These are phyloP conservation scores for Whitmania pigra DNA, from an alignment of 1,140 invertebrate genomes.

Conservation along the genomic window DNA sequence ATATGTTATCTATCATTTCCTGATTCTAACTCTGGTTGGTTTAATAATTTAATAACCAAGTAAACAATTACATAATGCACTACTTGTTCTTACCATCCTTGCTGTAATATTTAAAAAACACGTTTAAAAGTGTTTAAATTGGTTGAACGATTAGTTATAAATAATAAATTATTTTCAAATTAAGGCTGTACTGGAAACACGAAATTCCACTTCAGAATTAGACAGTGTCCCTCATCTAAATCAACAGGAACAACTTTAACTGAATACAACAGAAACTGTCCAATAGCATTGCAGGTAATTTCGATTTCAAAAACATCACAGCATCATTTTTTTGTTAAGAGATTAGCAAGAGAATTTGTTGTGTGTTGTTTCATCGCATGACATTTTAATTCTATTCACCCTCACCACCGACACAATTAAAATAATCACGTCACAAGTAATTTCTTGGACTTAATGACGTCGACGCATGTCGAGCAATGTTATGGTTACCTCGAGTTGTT, in stretches of 20 bases:
- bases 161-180: constrained; percentile 13
- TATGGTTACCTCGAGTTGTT: constrained; percentile 11
- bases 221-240: constrained; percentile 46
- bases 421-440: not conserved
- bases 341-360: too few species aligned
- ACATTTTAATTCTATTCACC: too few species aligned
- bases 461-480: not conserved
- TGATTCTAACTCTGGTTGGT: constrained; percentile 73
- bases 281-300: constrained; percentile 39
- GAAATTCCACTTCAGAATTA: constrained; percentile 80
- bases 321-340: not conserved
- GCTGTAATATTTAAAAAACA: not conserved
- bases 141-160: not conserved
- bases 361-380: too few species aligned
- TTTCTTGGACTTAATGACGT: not conserved
- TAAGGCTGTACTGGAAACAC: constrained; percentile 91
- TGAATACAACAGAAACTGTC: constrained; percentile 45
- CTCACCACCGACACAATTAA: not conserved
- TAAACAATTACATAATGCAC: not conserved
- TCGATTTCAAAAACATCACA: not conserved
- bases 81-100: not conserved
- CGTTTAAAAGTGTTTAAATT: constrained; percentile 11
- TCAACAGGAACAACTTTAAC: constrained; percentile 29
- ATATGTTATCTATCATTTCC: constrained; percentile 97
- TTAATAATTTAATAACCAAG: not conserved